phyloP scores from a whole-genome alignment of 2,797 vertebrate genomes.

The Spinibarbus caldwelli region DNA sequence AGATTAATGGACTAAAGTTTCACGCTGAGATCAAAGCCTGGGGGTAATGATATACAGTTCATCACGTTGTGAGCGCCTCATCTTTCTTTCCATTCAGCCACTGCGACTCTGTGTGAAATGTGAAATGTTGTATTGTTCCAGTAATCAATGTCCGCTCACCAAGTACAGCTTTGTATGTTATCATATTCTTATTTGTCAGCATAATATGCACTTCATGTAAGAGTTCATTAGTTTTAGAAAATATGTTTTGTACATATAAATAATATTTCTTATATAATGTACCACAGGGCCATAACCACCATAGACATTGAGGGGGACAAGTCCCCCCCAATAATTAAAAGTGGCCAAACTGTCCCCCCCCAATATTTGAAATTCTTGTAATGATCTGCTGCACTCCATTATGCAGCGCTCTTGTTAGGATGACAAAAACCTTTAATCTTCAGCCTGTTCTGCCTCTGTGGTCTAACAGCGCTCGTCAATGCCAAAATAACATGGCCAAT shows the following conservation, averaged over 20 bases:
- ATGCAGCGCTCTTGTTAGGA: no score
- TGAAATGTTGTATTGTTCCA: not conserved
- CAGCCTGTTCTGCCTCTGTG: no score
- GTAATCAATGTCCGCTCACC: constrained; percentile 13
- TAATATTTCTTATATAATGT: not conserved
- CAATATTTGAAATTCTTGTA: no score
- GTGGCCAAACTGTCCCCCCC: no score
- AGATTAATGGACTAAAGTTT: constrained; percentile 49
- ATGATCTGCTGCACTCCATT: no score
- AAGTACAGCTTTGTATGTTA: constrained; percentile 8
- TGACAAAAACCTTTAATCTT: no score
- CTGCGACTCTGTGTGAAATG: not conserved
- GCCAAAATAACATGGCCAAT: no score
- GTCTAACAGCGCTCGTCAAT: no score
- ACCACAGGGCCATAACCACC: no score
- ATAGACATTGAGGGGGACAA: no score
- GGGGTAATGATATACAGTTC: constrained; percentile 61
- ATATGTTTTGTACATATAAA: not conserved
- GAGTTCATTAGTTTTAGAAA: not conserved
- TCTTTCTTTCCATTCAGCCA: constrained; percentile 30
- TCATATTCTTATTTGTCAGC: constrained; percentile 17
- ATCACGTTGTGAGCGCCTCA: constrained; percentile 58
- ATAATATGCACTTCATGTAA: not conserved
- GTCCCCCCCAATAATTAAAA: no score
- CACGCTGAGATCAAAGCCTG: constrained; percentile 72